Base-by-base conservation (phyloP, 2,797 vertebrate species). In the Pangasius macronema region DNA sequence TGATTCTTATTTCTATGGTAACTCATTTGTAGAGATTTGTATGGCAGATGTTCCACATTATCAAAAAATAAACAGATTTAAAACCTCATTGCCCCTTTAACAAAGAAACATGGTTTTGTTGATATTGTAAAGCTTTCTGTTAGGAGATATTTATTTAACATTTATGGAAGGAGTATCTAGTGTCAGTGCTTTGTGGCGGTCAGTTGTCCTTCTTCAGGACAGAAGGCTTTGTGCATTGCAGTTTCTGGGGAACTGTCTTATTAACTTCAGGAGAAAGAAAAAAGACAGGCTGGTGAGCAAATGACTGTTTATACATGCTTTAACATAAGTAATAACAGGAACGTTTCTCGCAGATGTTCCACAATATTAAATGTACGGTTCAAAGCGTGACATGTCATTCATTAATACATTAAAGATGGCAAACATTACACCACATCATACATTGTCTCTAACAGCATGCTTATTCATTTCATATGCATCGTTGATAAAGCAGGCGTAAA, bases 401-500 rank as follows among this genome's bases (percentile, higher is more conserved):
- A 75, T 75, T 49, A 49, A 75, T n/a, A 59, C 36, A 61, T n/a
- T 61, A 59, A 27, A 24, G 53, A 22, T 39, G 22, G 36, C 36
- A 27, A 46, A 63, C 24, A 63, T 63, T 63, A 82, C 22, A 82
- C 57, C 57, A 39, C 55, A 27, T 33, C 55, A 27, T 57, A 24
- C 33, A 30, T 79, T 79, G 36, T 79, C 51, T 79, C 36, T 55
- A 36, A 16, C 36, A 82, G 36, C 14, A 46, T 10, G 39, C 24
- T 63, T n/a, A 63, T 42, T 61, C 79, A 5, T 63, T 67, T 93
- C 89, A 87, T 77, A 86, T 63, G 24, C 7, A 0, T 86, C 81
- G 91, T 92, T 93, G 93, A 94, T 95, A 93, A 93, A 91, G 93
- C 92, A 90, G 84, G 59, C 70, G 49, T 20, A 72, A 55, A 75